Base-by-base conservation (phyloP, 2,888 invertebrate genomes). In the Heterodera filipjevi region DNA sequence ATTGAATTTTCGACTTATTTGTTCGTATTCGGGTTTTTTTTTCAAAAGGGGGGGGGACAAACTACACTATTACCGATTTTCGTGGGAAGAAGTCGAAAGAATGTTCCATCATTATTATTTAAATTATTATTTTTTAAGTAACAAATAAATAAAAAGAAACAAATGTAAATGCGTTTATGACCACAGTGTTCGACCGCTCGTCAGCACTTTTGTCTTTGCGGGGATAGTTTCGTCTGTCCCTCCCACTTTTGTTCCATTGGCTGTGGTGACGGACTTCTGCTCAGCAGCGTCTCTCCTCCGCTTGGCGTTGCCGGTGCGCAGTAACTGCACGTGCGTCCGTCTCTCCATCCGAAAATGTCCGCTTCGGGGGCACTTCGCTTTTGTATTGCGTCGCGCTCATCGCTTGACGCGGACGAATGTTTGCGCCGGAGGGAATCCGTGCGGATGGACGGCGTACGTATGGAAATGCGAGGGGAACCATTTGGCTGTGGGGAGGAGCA, bases 321-420 rank as follows among this genome's bases (percentile, higher is more conserved):
- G 66, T 77, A 82, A 44, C 83, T 82, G 66, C 83, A 83, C 27
- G 82, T 80, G 19, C 82, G 71, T 22, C 80, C 80, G 66, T 81
- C 75, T 19, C 81, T 32, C 78, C 82, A 75, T 19, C 82, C 81
- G 46, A 81, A 81, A n/a, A 72, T 32, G 32, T 76, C 82, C 19
- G 27, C 64, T 49, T 71, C 53, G 79, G 22, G 35, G 35, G 6
- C 64, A 8, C 27, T 46, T 77, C 77, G 30, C 33, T 22, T 16
- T 49, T 12, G 30, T 16, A 46, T 46, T 16, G 46, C 46, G 46
- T 16, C 46, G 1, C 35, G 71, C n/a, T 76, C 66, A 46, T 27
- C 70, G 32, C 76, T 81, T 22, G 76, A 71, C 32, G 66, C 35
- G 30, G 76, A 71, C 0, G 59, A 71, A 19, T 44, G 53, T 49